Evolutionary conservation across 1,140 invertebrate species (phyloP), one percentile per base, ranked within the genome.

Genomic region (Papilio machaon): DNA sequence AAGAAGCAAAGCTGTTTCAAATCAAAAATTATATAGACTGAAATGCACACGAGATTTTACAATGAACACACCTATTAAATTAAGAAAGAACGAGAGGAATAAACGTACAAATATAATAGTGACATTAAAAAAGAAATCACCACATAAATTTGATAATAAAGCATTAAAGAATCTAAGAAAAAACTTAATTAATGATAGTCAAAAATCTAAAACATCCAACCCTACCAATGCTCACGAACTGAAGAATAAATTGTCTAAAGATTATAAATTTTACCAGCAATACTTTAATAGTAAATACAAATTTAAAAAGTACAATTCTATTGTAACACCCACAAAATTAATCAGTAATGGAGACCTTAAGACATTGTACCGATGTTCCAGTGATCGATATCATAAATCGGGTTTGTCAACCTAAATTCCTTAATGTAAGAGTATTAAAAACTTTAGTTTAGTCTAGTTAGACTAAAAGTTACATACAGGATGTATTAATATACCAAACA

Each of bases 321-420:
- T 86, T 74, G 82, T 86, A 0, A 76, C 87, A 8, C 83, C 81
- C 47, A 35, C 79, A 0, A 74, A 83, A 13, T 23, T 64, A 1
- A 58, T 79, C 15, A 82, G 73, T 11, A 90, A 88, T 49, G 89
- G 88, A 23, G 90, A 92, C 70, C 79, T 92, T 17, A 90, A 86
- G 81, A 92, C 91, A 0, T 79, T 93, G 23, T 93, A 92, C 49
- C 77, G 90, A 80, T 91, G 91, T 83, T 47, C 84, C 23, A 91
- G 91, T 64, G 86, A 89, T 64, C 87, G 87, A 10, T 90, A 90
- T 9, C 85, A 80, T 82, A 82, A 77, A 78, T 93, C 92, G 60
- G 91, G 91, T 92, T 87, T 89, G 90, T 87, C 7, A 79, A 58
- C 38, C 7, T 15, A 2, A 10, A 30, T 19, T 81, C 38, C 10